These are phyloP conservation scores for Myrmecophaga tridactyla DNA, from an alignment of 2,113 vertebrate species.

Conservation along the genomic window DNA sequence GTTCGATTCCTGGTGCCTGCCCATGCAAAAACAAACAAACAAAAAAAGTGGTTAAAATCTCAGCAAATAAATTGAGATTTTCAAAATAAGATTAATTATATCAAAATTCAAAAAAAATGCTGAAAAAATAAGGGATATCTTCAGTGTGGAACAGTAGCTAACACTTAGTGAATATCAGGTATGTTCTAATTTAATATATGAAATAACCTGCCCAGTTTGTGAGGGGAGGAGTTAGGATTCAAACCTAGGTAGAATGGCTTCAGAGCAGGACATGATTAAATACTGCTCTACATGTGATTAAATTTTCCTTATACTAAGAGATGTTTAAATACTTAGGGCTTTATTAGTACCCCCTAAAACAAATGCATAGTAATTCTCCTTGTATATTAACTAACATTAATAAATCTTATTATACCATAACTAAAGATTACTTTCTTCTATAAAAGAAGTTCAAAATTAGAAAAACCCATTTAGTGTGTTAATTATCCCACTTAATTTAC, in stretches of 20 bases:
- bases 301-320: not conserved
- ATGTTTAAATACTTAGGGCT: not conserved
- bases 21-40: too few relatives aligned
- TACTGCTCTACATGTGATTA: not conserved
- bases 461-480: not conserved
- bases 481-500: slow-evolving; percentile 77
- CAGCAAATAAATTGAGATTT: not conserved
- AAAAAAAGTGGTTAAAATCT: slow-evolving; percentile 44
- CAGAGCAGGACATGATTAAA: not conserved
- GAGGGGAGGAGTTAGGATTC: not conserved
- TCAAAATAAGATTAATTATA: not conserved
- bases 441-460: not conserved
- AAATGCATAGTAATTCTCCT: not conserved
- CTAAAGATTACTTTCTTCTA: not conserved
- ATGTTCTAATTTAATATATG: not conserved
- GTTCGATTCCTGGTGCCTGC: too few relatives aligned
- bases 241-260: not conserved
- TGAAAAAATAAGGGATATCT: not conserved
- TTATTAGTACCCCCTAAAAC: not conserved
- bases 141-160: not conserved
- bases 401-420: too few relatives aligned
- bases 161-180: not conserved
- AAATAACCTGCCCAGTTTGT: not conserved
- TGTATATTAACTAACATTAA: not conserved
- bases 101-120: not conserved